phyloP scores from a whole-genome alignment of 2,113 vertebrate species.

The Mormyrus lacerda region DNA sequence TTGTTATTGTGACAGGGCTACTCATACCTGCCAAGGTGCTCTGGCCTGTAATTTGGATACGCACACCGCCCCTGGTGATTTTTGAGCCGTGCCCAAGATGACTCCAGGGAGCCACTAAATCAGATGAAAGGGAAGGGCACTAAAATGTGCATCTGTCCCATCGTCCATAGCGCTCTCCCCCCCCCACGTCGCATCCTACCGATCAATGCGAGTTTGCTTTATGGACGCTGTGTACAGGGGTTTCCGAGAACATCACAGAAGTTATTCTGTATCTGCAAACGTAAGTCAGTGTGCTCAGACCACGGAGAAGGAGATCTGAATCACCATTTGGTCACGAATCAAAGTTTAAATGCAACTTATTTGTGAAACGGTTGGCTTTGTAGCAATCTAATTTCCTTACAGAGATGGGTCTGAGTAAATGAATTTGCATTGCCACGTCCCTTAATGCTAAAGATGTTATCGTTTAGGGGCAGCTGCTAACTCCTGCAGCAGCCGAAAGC shows the following conservation, averaged over 20 bases:
- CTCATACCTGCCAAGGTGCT: not conserved
- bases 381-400: not conserved
- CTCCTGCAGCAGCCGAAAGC: not conserved
- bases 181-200: not conserved
- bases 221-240: not conserved
- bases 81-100: not conserved
- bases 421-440: not conserved
- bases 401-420: not conserved
- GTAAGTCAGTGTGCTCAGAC: not conserved
- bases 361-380: not conserved
- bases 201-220: slow-evolving; percentile 6
- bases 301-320: not conserved
- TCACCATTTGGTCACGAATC: not conserved
- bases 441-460: not conserved
- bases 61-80: not conserved
- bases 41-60: not conserved
- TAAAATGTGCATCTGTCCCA: not conserved
- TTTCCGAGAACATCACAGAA: not conserved
- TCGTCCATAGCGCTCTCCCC: not conserved
- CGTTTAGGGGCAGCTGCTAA: not conserved
- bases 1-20: no score
- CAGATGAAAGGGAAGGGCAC: slow-evolving; percentile 7
- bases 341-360: not conserved
- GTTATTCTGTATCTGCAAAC: not conserved
- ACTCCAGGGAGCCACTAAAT: not conserved